Evolutionary conservation across 2,888 invertebrate species (phyloP).

Genomic region (Amphipoea oculea): DNA sequence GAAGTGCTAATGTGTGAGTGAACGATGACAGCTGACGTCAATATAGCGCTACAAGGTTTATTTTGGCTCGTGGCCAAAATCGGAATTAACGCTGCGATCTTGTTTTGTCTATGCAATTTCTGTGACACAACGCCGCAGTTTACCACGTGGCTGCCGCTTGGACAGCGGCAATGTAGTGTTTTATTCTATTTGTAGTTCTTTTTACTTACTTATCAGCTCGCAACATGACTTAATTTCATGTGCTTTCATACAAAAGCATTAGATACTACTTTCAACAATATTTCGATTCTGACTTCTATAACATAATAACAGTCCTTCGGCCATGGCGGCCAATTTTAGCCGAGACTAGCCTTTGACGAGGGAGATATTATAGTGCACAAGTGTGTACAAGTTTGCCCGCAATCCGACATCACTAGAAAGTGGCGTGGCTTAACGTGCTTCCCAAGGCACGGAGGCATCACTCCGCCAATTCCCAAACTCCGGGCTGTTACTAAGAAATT

Average conservation of each 20-base stretch:
- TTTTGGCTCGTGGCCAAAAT: not conserved
- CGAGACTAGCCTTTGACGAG: too few relatives aligned
- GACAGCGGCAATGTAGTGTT: not conserved
- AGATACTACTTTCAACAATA: not conserved
- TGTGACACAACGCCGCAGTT: not conserved
- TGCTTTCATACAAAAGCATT: not conserved
- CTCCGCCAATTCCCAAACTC: not conserved
- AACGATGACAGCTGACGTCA: not conserved
- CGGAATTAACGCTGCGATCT: not conserved
- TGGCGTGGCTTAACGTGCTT: not conserved
- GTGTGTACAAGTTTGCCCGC: not conserved
- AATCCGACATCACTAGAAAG: not conserved
- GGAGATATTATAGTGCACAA: not conserved
- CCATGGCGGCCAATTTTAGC: too few relatives aligned
- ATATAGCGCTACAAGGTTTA: not conserved
- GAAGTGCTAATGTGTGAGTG: not conserved
- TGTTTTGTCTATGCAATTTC: not conserved
- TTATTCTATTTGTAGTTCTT: not conserved
- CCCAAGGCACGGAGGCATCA: not conserved
- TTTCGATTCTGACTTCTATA: not conserved
- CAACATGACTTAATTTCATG: not conserved
- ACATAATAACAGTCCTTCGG: too few relatives aligned
- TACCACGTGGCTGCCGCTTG: not conserved
- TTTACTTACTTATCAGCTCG: not conserved
- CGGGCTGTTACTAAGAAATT: not conserved